Evolutionary conservation across 1,140 invertebrate genomes (phyloP), one percentile per base, ranked within the genome.

Genomic region (Semibalanus balanoides): DNA sequence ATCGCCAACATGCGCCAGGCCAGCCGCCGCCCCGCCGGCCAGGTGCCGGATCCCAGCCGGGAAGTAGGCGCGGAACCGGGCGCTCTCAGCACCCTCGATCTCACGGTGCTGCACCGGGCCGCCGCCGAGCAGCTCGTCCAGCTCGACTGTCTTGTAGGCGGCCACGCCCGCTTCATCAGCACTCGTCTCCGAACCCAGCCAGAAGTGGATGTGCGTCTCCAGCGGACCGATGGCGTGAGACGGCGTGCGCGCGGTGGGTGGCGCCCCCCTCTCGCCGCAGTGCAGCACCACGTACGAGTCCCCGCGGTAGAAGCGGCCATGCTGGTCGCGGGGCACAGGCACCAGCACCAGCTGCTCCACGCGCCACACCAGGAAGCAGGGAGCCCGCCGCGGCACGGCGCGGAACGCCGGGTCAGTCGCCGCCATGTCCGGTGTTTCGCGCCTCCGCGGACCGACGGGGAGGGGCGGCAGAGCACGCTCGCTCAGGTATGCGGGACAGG

Each of bases 201-300:
- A 97, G 81, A 96, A 95, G 83, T 97, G 95, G 77, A 97, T 91
- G 81, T 87, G 82, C 80, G 83, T 82, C 78, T 87, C 80, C 78
- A 87, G 73, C 79, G 84, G 17, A 80, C 82, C 80, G 74, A 76
- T 76, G 76, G 0, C 64, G 30, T 84, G 86, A n/a, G n/a, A n/a
- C 77, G 90, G 85, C 0, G 89, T 91, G 35, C 35, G 35, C 35
- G 51, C 51, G 51, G 14, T 3, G 11, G 51, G 51, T 25, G 51
- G 14, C 51, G 51, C 51, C 1, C 51, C 51, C 14, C 51, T 14
- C 51, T 64, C 51, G 51, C 51, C 22, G 74, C 91, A 91, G 27
- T 91, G 91, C 81, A 93, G 91, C 78, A 96, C 86, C 74, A 96
- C 88, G 83, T 96, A 96, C 0, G 92, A 92, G 78, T 95, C 93